Base-by-base conservation (phyloP, 2,113 vertebrate genomes). In the Serinus canaria region DNA sequence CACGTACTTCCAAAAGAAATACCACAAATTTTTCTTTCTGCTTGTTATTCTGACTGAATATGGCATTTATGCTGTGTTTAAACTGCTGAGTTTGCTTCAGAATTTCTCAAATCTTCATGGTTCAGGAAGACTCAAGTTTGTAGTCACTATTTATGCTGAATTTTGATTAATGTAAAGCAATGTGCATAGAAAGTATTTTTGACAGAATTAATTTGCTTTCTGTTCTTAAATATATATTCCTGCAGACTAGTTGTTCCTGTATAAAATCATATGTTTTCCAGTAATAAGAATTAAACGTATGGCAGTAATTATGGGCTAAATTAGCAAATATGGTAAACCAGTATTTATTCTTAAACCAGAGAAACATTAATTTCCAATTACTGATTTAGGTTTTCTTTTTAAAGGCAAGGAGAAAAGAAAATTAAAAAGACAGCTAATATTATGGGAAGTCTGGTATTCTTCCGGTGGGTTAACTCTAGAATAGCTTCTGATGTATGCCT, bases 1-100 rank as follows among this genome's bases (percentile, higher is more conserved):
- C 67, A 93, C 95, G 75, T 85, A 87, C 64, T 97, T 98, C 98
- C 98, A 98, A 97, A 87, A 97, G 90, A 96, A 98, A 97, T 95
- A 97, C 94, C 97, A 87, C 96, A 92, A 68, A 37, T 53, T 94
- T 97, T 97, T 96, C 80, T 96, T 94, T 95, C 92, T 92, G 93
- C 87, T 95, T 97, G 85, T 92, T 97, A 95, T 95, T 98, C 91
- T 78, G 94, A 95, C 93, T 76, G 85, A 96, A 90, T 91, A 69
- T 60, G 83, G 68, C 85, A 69, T 94, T 91, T 91, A 63, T 92
- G 74, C 74, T 86, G 62, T 84, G 44, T 91, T 91, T 95, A 91
- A 95, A 96, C 62, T 96, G 91, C 94, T 94, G 92, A 92, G 85
- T 93, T 97, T 87, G 63, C 94, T 58, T 59, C 21, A 35, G 73